Evolutionary conservation across 1,140 invertebrate genomes (phyloP).

Genomic region (Drosophila melanica): DNA sequence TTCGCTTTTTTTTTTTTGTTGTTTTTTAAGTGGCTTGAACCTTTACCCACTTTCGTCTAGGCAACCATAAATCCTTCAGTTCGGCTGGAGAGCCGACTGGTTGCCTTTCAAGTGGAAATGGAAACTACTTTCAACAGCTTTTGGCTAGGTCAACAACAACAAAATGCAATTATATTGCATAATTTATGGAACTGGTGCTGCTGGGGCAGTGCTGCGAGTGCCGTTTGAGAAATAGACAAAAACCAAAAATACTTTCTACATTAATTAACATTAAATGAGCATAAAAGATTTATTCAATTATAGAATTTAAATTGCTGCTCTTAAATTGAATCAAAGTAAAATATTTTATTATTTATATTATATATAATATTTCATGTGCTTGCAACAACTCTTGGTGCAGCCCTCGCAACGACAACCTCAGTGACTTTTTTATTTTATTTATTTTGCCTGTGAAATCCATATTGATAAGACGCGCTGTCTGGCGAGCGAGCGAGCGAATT

Average conservation of each 20-base stretch:
- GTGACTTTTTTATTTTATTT: neutral
- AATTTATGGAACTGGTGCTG: constrained; percentile 21
- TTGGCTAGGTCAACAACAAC: constrained; percentile 43
- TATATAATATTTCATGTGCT: too few relatives aligned
- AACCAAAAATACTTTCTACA: neutral
- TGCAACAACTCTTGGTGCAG: neutral
- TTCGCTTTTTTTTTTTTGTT: constrained; percentile 32
- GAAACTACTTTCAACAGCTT: constrained; percentile 45
- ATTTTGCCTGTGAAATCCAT: neutral
- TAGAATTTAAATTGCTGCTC: too few relatives aligned
- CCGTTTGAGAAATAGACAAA: neutral
- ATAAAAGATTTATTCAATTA: too few relatives aligned
- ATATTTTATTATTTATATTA: too few relatives aligned
- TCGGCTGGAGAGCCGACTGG: neutral
- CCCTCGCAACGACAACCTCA: neutral
- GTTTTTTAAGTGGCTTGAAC: constrained; percentile 54
- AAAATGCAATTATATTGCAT: constrained; percentile 28
- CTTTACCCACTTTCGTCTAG: constrained; percentile 37
- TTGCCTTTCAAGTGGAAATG: constrained; percentile 65
- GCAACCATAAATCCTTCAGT: constrained; percentile 71
- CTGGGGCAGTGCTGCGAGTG: constrained; percentile 24
- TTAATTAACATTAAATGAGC: too few relatives aligned
- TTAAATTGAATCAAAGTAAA: too few relatives aligned
- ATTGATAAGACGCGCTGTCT: constrained; percentile 25
- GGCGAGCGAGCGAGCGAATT: neutral